Evolutionary conservation across 2,888 invertebrate genomes (phyloP).

Genomic region (Lasioglossum morio): DNA sequence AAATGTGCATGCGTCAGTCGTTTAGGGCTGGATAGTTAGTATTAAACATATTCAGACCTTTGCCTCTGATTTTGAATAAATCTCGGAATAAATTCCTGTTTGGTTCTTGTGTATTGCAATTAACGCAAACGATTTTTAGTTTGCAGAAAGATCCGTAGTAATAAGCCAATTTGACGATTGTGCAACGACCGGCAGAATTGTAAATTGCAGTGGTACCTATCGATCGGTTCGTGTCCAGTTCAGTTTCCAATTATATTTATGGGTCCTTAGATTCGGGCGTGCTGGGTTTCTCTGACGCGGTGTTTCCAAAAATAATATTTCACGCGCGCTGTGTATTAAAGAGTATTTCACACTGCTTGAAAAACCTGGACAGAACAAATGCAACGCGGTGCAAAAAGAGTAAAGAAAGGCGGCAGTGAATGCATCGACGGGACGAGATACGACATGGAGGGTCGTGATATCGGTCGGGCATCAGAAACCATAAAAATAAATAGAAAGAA

Average conservation of each 20-base stretch:
- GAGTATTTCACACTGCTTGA: not conserved
- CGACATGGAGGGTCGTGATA: slow-evolving; percentile 55
- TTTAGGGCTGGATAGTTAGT: not conserved
- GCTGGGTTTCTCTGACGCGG: not conserved
- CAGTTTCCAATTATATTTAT: not conserved
- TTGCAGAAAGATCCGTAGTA: not conserved
- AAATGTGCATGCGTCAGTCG: not conserved
- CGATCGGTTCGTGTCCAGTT: not conserved
- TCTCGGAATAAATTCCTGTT: too few relatives aligned
- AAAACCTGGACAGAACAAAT: slow-evolving; percentile 30
- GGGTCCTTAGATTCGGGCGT: not conserved
- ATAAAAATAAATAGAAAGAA: slow-evolving; percentile 65
- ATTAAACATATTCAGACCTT: not conserved
- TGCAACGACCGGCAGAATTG: not conserved
- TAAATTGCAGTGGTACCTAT: not conserved
- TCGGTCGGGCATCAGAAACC: slow-evolving; percentile 45
- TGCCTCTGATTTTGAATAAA: too few relatives aligned
- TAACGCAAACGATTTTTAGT: not conserved
- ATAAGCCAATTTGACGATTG: not conserved
- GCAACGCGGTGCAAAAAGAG: slow-evolving; percentile 8
- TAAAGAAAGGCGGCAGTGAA: slow-evolving; percentile 8
- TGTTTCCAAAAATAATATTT: not conserved
- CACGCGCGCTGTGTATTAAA: not conserved
- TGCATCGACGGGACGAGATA: slow-evolving; percentile 33
- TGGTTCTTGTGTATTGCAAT: too few relatives aligned